Base-by-base conservation (phyloP, 2,888 invertebrate species). In the Drosophila prostipennis region DNA sequence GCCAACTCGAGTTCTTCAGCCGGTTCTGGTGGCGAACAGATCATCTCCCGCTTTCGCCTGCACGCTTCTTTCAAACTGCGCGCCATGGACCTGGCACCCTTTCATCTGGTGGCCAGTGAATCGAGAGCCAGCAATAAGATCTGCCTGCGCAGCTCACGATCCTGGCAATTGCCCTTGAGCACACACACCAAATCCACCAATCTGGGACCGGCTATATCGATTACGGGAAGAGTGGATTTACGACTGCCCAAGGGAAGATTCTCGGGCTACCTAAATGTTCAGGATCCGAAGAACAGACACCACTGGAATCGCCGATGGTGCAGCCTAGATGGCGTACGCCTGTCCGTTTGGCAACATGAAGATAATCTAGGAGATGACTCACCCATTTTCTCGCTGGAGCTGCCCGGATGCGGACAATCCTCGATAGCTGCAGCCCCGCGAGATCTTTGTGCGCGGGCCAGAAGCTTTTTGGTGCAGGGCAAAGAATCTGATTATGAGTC, bases 261-360 rank as follows among this genome's bases (percentile, higher is more conserved):
- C 43, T 79, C 90, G 2, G 94, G 94, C 1, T 94, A 93, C 77
- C 77, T 94, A 2, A 93, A 93, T 45, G 90, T 93, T 13, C 93
- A 93, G 13, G 91, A 91, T 53, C 89, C 92, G 16, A 76, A 79
- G n/a, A 91, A 90, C 6, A 82, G 87, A 0, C 90, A 92, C 19
- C 89, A 89, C 57, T 94, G 94, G 94, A 93, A 93, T 81, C 91
- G 93, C 0, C 91, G 93, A 56, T 94, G 94, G 94, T 94, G 94
- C 78, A 91, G 91, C 6, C 82, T 94, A 7, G 89, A 92, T 26
- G 93, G 92, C 0, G 89, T 92, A 13, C 78, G 80, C 0, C 74
- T 94, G 2, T 84, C 87, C 23, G 92, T 93, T 40, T 94, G 93
- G 93, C 93, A 93, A 55, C 93, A 93, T 80, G 93, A 93, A 1